Evolutionary conservation across 2,113 vertebrate genomes (phyloP).

Genomic region (Cisticola juncidis): DNA sequence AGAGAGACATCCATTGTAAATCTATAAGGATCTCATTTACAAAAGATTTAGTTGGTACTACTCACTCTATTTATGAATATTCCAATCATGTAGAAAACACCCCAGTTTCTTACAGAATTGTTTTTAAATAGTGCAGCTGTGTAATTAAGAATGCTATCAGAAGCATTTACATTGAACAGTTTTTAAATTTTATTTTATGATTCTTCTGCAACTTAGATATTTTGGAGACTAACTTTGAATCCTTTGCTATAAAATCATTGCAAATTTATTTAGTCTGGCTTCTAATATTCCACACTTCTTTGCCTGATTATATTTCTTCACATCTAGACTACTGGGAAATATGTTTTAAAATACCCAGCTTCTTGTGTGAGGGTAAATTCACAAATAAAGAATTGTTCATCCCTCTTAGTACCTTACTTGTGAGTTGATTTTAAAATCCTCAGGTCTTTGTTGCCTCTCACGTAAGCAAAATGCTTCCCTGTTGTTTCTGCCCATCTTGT

Average conservation of each 20-base stretch:
- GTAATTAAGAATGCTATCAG: background rate
- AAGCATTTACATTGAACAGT: background rate
- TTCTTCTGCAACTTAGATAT: background rate
- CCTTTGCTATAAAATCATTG: background rate
- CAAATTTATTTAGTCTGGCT: background rate
- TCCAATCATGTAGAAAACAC: conserved; percentile 12
- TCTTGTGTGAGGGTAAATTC: background rate
- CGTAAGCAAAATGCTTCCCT: background rate
- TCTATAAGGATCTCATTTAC: conserved; percentile 8
- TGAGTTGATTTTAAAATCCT: background rate
- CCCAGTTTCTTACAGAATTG: background rate
- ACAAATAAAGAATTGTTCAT: background rate
- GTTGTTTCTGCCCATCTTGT: background rate
- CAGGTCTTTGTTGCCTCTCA: background rate
- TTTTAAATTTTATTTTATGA: background rate
- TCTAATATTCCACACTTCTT: background rate
- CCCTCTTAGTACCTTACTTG: background rate
- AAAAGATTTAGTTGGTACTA: conserved; percentile 9
- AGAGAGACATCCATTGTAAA: conserved; percentile 26
- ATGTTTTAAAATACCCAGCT: background rate
- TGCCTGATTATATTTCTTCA: background rate
- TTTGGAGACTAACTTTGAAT: background rate
- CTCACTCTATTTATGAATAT: conserved; percentile 22
- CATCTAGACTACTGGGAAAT: background rate
- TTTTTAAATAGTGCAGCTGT: conserved; percentile 25